phyloP scores from a whole-genome alignment of 2,888 invertebrate species.

The Linyphia triangularis region DNA sequence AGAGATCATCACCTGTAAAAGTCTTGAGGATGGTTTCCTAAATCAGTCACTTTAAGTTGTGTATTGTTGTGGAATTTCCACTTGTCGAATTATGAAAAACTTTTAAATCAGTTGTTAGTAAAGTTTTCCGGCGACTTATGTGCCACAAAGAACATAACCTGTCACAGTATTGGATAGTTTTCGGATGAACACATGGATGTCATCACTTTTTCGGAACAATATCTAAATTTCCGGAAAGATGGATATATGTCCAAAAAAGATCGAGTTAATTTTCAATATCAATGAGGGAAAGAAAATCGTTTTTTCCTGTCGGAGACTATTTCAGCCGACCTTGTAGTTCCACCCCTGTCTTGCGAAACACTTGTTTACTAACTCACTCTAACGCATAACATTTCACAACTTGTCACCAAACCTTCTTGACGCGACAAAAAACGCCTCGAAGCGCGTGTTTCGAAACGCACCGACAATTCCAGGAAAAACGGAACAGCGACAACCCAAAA shows the following conservation, averaged over 20 bases:
- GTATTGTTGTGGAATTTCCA: no score
- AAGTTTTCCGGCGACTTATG: not conserved
- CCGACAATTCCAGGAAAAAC: not conserved
- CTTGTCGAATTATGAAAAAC: not conserved
- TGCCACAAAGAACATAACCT: not conserved
- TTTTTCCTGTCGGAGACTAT: not conserved
- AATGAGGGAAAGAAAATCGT: not conserved
- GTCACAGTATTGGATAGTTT: not conserved
- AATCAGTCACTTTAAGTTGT: no score
- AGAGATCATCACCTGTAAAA: no score
- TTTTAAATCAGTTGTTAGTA: not conserved
- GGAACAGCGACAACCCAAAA: conserved; percentile 5
- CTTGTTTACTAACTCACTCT: conserved; percentile 16
- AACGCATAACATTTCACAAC: not conserved
- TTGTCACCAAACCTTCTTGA: not conserved
- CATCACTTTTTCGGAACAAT: not conserved
- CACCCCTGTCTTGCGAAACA: conserved; percentile 19
- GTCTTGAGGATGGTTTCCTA: no score
- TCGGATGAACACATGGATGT: not conserved
- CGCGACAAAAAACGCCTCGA: not conserved
- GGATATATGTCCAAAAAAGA: no score
- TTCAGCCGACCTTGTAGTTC: not conserved
- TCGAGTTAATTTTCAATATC: no score
- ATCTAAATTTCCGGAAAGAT: no score
- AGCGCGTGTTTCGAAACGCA: not conserved